Evolutionary conservation across 2,113 vertebrate species (phyloP), one percentile per base, ranked within the genome.

Genomic region (Osmerus eperlanus): DNA sequence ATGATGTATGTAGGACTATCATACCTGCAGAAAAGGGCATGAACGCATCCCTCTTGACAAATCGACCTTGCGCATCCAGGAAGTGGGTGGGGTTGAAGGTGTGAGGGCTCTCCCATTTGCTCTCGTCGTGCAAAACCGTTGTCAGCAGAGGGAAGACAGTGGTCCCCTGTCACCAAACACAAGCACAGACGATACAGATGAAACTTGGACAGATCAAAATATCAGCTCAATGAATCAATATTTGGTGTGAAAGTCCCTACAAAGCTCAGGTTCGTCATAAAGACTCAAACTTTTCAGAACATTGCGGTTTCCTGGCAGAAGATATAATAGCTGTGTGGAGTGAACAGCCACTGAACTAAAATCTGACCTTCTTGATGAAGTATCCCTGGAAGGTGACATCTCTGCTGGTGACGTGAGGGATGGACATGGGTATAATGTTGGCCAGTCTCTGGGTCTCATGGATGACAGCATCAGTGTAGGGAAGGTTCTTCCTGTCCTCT

Each of bases 1-100:
- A 16, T 65, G 32, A 28, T 21, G 36, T 3, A 16, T 28, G 12
- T 58, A 11, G 54, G 18, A 65, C 64, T 51, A 59, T 6, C 1
- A 59, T 29, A 83, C 84, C 82, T 65, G 77, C 76, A 51, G 79
- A 81, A 52, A 84, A 84, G 56, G 82, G 82, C 36, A 84, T 63
- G 58, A 84, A 84, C 28, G 79, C 79, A 1, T 73, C 79, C 52
- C 14, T 74, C 73, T 71, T 81, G 21, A 81, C 54, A 68, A 79
- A 84, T 16, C 47, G 52, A 14, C 82, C 82, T n/a, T 78, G 47
- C 5, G 47, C 58, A 47, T 84, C 73, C 61, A 84, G 70, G 63
- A 84, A 84, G 63, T 84, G 79, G 15, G 56, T 41, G 8, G 81
- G 81, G 70, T 83, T 78, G 66, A 83, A 83, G n/a, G 69, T 18